These are phyloP conservation scores for Parazoanthus swiftii DNA, from an alignment of 92 coral and sea anemone genomes.

Conservation along the genomic window DNA sequence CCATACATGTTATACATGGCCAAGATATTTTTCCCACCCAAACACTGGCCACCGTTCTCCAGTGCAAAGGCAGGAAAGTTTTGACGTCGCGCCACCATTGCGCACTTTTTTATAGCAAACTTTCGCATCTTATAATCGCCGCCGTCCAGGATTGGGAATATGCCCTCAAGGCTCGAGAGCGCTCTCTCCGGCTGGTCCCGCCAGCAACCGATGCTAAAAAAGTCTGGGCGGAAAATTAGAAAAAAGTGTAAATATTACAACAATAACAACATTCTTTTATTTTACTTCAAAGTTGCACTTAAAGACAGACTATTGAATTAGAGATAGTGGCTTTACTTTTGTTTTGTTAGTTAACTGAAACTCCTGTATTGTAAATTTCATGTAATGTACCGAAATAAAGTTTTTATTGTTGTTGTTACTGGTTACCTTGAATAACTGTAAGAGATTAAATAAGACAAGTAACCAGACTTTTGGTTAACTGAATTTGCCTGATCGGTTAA, in stretches of 20 bases:
- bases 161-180: constrained; percentile 81
- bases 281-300: no score
- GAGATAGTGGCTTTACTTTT: no score
- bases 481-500: no score
- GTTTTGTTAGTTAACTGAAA: no score
- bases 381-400: no score
- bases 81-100: constrained; percentile 82
- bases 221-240: constrained; percentile 46
- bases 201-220: constrained; percentile 98
- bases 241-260: neutral
- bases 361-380: no score
- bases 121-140: constrained; percentile 77
- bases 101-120: constrained; percentile 81
- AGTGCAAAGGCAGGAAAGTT: constrained; percentile 91
- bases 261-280: neutral
- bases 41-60: constrained; percentile 96
- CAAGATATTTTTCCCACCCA: constrained; percentile 80
- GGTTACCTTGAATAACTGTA: no score
- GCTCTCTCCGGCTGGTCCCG: constrained; percentile 94
- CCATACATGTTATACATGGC: constrained; percentile 91
- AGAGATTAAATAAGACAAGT: no score
- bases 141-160: constrained; percentile 85
- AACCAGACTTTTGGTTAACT: no score
- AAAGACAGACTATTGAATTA: no score
- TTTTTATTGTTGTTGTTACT: no score